Evolutionary conservation across 2,888 invertebrate genomes (phyloP), one percentile per base, ranked within the genome.

Genomic region (Philereme vetulata): DNA sequence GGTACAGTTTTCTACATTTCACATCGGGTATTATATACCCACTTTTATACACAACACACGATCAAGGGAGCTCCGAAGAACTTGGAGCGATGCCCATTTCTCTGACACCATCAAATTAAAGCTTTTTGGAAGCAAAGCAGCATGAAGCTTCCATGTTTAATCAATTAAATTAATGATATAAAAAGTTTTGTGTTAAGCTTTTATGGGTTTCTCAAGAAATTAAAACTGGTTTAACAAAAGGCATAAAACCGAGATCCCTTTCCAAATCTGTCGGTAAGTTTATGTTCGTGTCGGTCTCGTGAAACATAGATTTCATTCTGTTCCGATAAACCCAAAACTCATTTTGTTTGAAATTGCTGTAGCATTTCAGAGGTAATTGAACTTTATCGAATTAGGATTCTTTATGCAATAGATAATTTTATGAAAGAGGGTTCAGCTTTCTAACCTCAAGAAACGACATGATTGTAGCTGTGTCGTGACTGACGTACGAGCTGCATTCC

Each of bases 381-480:
- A 60, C 62, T 62, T 72, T 56, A 67, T 66, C 62, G 66, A 67
- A 73, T 72, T 72, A 65, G 67, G 64, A 66, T 70, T 74, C 72
- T 79, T 81, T 80, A 74, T 79, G 82, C 80, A 84, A 83, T 74
- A 76, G 70, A 72, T 75, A 79, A 82, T 81, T 81, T 75, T 66
- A 72, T 70, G 65, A 70, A 77, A 71, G 74, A 74, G 75, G 78
- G 80, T 77, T 75, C 78, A 82, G 80, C 82, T 86, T 86, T 87
- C 86, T 82, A 86, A 85, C 85, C 85, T 77, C 84, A 82, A 73
- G 72, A 70, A 73, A 72, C 72, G 72, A 74, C 75, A 65, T 72
- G 76, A 77, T 80, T 76, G 76, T 72, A 70, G 64, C 70, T 64
- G 61, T 58, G 71, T 73, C 74, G 75, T 76, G 75, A 75, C 74